Evolutionary conservation across 2,113 vertebrate species (phyloP).

Genomic region (Saguinus midas): DNA sequence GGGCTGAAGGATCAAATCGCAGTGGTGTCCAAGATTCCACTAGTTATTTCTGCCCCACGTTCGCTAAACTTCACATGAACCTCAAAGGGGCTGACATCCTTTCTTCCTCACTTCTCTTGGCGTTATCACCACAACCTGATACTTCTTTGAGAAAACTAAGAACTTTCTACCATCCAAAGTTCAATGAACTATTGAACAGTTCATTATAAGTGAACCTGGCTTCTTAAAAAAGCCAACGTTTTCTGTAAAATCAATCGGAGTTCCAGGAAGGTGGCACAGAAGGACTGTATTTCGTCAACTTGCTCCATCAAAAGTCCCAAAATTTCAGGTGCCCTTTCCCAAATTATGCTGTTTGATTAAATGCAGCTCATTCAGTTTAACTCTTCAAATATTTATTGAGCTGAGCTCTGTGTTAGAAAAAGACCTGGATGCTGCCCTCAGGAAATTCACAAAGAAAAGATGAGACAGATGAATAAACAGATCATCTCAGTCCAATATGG

Average conservation of each 20-base stretch:
- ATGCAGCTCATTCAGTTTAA: neutral
- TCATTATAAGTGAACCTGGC: neutral
- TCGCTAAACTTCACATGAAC: conserved; percentile 14
- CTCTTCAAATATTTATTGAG: conserved; percentile 49
- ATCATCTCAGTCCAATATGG: neutral
- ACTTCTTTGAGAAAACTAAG: neutral
- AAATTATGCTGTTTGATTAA: neutral
- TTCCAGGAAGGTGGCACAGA: neutral
- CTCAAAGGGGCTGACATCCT: neutral
- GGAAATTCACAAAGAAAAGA: conserved; percentile 17
- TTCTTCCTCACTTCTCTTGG: neutral
- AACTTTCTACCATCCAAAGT: neutral
- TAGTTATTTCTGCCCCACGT: neutral
- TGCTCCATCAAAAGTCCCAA: neutral
- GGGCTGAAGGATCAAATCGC: neutral
- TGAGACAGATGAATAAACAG: conserved; percentile 38
- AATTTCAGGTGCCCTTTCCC: neutral
- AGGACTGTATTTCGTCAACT: neutral
- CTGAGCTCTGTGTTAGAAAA: conserved; percentile 36
- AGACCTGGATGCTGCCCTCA: neutral
- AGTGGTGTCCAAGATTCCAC: neutral
- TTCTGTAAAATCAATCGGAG: neutral
- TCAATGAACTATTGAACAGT: neutral
- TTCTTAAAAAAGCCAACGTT: neutral
- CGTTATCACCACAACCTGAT: neutral